A percentile compares a stretch with the other conserved stretches of the same genome.
phyloP scores from a whole-genome alignment of 2,888 invertebrate genomes.

The Euproctis similis region DNA sequence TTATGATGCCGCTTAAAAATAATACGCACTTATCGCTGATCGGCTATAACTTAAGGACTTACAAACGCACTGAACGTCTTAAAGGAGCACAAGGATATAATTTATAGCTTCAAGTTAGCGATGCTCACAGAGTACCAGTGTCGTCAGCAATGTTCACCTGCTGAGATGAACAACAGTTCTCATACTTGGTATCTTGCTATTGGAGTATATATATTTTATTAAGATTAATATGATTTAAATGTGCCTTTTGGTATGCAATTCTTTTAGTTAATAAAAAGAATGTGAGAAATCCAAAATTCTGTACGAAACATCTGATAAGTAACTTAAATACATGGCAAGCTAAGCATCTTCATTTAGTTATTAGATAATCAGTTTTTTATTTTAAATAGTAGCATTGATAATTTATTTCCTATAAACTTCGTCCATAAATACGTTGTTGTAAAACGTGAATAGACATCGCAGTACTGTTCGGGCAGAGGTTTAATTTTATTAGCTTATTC shows the following conservation, averaged over 20 bases:
- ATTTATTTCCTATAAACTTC: background rate
- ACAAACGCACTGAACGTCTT: slow-evolving; percentile 28
- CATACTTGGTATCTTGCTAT: slow-evolving; percentile 26
- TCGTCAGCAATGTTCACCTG: slow-evolving; percentile 36
- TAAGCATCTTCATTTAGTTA: no score
- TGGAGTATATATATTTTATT: slow-evolving; percentile 18
- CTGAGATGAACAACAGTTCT: slow-evolving; percentile 26
- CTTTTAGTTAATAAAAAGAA: no score
- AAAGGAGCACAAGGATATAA: slow-evolving; percentile 41
- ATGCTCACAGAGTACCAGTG: slow-evolving; percentile 39
- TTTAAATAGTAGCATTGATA: no score
- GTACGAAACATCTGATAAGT: no score
- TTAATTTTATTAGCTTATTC: background rate
- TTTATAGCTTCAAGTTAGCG: slow-evolving; percentile 41
- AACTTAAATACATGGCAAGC: no score
- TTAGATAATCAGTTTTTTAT: no score
- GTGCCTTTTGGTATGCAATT: no score
- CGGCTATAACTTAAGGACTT: slow-evolving; percentile 6
- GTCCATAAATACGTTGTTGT: background rate
- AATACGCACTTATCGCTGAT: slow-evolving; percentile 25
- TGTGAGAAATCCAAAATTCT: no score
- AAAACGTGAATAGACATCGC: background rate
- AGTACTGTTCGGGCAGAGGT: background rate
- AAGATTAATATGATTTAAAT: slow-evolving; percentile 22
- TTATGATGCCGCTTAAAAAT: no score